Evolutionary conservation across 2,797 vertebrate genomes (phyloP).

Genomic region (Muraenolepis orangiensis): DNA sequence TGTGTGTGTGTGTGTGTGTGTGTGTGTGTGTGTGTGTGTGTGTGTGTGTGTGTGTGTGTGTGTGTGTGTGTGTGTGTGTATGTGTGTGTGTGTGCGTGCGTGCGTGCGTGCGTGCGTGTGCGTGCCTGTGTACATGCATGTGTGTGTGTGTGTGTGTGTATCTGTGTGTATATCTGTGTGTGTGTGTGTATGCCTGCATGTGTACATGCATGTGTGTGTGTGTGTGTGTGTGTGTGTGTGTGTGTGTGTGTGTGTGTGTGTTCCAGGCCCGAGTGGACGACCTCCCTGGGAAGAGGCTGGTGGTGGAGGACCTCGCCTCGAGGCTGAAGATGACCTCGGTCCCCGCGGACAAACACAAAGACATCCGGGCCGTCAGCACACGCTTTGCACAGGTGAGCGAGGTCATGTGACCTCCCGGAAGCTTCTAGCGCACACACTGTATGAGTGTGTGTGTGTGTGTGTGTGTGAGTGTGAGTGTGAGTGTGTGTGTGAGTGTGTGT

Average conservation of each 20-base stretch:
- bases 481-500: no score
- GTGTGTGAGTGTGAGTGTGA: no score
- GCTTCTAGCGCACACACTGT: no score
- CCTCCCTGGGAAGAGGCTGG: slow-evolving; percentile 77
- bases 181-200: background rate
- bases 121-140: no score
- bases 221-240: no score
- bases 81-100: slow-evolving; percentile 8
- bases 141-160: background rate
- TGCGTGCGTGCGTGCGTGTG: background rate
- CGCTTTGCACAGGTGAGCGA: slow-evolving; percentile 90
- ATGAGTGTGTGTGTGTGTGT: no score
- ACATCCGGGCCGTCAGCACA: slow-evolving; percentile 81
- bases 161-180: no score
- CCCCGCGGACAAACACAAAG: slow-evolving; percentile 81
- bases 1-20: background rate
- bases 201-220: no score
- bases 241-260: slow-evolving; percentile 12
- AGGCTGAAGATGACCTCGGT: slow-evolving; percentile 75
- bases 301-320: slow-evolving; percentile 84
- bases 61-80: no score
- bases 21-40: background rate
- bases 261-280: slow-evolving; percentile 79
- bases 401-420: no score
- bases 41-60: no score